A percentile compares a stretch with the other conserved stretches of the same genome.
Evolutionary conservation across 2,888 invertebrate species (phyloP).

Genomic region (Brachycybe producta): DNA sequence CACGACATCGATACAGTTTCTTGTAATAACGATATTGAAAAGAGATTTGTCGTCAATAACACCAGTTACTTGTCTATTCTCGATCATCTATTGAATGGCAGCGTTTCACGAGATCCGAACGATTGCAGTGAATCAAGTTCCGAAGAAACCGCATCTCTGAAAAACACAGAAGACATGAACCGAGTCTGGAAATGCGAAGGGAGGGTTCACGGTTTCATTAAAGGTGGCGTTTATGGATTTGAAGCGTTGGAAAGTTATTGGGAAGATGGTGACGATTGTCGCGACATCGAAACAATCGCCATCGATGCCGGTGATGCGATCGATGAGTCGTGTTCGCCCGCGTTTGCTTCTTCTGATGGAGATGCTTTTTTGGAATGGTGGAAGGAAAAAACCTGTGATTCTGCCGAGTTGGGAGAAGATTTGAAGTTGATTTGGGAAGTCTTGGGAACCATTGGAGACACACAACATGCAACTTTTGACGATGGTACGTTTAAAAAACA

Average conservation of each 20-base stretch:
- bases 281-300: background rate
- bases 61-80: no score
- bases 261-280: background rate
- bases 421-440: slow-evolving; percentile 18
- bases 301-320: background rate
- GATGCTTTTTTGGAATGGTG: slow-evolving; percentile 11
- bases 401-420: slow-evolving; percentile 15
- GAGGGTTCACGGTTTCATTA: slow-evolving; percentile 12
- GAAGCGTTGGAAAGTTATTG: background rate
- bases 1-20: no score
- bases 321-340: background rate
- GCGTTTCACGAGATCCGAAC: no score
- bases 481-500: background rate
- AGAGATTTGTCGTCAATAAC: no score
- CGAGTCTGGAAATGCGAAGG: background rate
- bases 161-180: no score
- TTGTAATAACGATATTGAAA: no score
- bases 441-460: slow-evolving; percentile 12
- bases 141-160: no score
- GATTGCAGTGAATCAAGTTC: no score
- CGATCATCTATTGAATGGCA: no score
- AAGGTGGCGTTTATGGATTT: slow-evolving; percentile 17
- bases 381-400: background rate
- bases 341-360: slow-evolving; percentile 13
- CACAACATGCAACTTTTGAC: background rate